Conservation (phyloP, 2,888 invertebrate species). For the Mimas tiliae region DNA sequence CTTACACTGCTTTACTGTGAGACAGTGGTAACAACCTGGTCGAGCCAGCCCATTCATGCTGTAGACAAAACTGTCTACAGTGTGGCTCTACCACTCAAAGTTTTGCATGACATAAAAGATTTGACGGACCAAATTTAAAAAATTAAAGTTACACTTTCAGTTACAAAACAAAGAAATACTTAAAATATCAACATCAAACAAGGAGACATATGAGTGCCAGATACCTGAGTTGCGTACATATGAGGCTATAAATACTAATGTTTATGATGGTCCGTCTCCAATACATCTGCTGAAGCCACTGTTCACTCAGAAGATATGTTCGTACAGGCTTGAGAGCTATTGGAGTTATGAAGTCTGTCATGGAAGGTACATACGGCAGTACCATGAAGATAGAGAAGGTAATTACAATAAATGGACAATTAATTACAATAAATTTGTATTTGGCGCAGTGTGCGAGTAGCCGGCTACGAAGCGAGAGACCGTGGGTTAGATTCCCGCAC, state of each 20-base stretch:
- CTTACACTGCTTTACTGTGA: too few relatives aligned
- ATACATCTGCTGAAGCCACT: conserved; percentile 90
- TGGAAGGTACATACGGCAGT: conserved; percentile 95
- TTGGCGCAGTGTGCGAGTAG: too few relatives aligned
- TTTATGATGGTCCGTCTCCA: conserved; percentile 90
- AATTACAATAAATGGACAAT: conserved; percentile 26
- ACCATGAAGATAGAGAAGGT: conserved; percentile 97
- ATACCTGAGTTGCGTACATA: conserved; percentile 87
- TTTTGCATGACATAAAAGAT: too few relatives aligned
- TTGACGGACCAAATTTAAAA: background rate
- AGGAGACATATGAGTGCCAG: conserved; percentile 93
- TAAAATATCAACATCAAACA: conserved; percentile 89
- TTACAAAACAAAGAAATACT: conserved; percentile 84
- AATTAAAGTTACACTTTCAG: background rate
- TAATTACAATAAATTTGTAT: too few relatives aligned
- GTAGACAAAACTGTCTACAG: too few relatives aligned
- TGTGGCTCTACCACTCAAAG: too few relatives aligned
- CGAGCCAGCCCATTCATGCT: too few relatives aligned
- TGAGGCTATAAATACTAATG: conserved; percentile 83
- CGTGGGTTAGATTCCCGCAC: too few relatives aligned
- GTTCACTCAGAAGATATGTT: conserved; percentile 92
- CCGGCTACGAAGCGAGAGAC: too few relatives aligned
- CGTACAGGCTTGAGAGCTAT: conserved; percentile 94
- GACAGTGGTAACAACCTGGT: too few relatives aligned
- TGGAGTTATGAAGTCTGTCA: conserved; percentile 99